phyloP scores from a whole-genome alignment of 64 coral and sea anemone genomes.

The Pocillopora damicornis region DNA sequence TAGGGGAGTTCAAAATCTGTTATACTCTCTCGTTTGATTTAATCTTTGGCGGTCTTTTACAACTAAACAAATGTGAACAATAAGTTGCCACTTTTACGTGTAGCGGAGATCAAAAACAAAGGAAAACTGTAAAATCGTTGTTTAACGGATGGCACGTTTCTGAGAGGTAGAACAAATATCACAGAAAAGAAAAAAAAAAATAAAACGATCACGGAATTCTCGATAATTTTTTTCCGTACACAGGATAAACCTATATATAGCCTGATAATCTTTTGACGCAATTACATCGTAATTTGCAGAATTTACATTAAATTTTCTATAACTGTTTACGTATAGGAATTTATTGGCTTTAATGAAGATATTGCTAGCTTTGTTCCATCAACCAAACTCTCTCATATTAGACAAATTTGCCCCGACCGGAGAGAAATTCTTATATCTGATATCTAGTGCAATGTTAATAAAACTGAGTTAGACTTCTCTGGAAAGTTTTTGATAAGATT shows the following conservation, averaged over 20 bases:
- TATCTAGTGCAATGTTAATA: no score
- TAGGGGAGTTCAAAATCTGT: neutral
- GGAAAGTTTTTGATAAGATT: no score
- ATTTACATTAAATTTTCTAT: neutral
- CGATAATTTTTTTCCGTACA: neutral
- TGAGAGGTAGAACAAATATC: neutral
- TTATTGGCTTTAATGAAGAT: no score
- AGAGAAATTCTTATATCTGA: no score
- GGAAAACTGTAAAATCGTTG: neutral
- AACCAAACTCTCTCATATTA: no score
- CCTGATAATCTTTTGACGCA: neutral
- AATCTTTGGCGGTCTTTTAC: conserved; percentile 8
- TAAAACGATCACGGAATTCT: neutral
- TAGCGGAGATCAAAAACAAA: neutral
- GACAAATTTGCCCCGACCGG: no score
- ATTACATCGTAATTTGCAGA: neutral
- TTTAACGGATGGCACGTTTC: no score
- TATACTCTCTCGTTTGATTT: neutral
- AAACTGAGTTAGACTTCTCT: no score
- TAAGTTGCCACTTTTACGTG: neutral
- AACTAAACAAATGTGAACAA: neutral
- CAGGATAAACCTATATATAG: neutral
- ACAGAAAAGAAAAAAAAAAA: neutral
- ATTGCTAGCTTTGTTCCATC: no score
- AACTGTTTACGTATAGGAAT: neutral